Evolutionary conservation across 1,140 invertebrate species (phyloP), one percentile per base, ranked within the genome.

Genomic region (Brachystomella parvula): DNA sequence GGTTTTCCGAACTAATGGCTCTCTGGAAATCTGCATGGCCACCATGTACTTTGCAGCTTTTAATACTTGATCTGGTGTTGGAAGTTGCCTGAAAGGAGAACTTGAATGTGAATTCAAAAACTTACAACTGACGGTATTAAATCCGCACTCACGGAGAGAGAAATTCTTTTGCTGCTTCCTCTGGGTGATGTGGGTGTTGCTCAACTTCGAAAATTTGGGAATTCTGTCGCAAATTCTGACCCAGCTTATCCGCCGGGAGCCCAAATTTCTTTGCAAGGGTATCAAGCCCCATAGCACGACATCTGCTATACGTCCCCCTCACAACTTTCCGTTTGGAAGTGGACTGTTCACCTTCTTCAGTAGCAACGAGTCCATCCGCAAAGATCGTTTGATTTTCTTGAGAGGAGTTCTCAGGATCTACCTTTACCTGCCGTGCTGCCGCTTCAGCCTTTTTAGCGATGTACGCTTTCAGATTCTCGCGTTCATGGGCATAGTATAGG

Each of bases 121-220:
- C n/a, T 33, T 9, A 44, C 9, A 44, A 44, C 39, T 44, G 9
- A 44, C 39, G 39, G 39, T 44, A n/a, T 44, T 12, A 9, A 44
- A 44, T 44, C 9, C 9, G 39, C 39, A n/a, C 35, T 65, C 78
- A 81, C 49, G 77, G 79, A 76, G 76, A 83, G 66, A 83, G 76
- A 78, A 83, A 93, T 75, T 87, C 88, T 66, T 85, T 86, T 0
- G 94, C 93, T 24, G 93, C 78, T 67, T 91, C 88, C 12, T 82
- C 73, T 0, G 94, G 92, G 69, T 92, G 87, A 1, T 85, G 81
- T 0, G 86, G 82, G 71, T 90, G 90, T 78, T 98, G 94, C 57
- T 96, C 92, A 1, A 98, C 90, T 76, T 99, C 95, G 78, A 98
- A 91, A n/a, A 92, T 83, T 75, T 94, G 91, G 79, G 98, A 99